Evolutionary conservation across 1,140 invertebrate species (phyloP).

Genomic region (Caenorhabditis briggsae): DNA sequence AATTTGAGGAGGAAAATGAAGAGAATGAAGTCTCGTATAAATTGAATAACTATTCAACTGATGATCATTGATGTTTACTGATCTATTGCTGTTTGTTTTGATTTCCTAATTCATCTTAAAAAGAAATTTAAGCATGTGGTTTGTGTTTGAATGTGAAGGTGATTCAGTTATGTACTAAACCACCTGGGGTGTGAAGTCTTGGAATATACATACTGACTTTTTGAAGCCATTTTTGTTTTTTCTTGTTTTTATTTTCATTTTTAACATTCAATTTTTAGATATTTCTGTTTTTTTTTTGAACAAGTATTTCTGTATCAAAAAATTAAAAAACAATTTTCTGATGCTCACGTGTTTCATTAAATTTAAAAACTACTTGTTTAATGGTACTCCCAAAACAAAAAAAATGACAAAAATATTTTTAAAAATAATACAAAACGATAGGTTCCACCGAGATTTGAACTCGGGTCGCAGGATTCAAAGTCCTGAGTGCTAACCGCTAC

Average conservation of each 20-base stretch:
- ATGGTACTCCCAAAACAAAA: no score
- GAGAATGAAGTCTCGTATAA: conserved; percentile 21
- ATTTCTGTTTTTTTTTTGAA: no score
- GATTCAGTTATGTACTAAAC: conserved; percentile 13
- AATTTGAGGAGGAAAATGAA: conserved; percentile 1
- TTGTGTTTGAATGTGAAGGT: background rate
- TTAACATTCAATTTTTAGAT: no score
- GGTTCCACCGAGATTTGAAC: conserved; percentile 73
- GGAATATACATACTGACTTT: background rate
- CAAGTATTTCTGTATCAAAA: no score
- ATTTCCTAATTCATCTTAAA: background rate
- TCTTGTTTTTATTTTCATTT: background rate
- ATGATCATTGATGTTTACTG: conserved; percentile 23
- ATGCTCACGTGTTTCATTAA: no score
- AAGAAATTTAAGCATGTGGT: conserved; percentile 3
- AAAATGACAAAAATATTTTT: background rate
- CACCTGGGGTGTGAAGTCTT: conserved; percentile 29
- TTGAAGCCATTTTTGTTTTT: conserved; percentile 15
- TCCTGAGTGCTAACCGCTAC: conserved; percentile 77
- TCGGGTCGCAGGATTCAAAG: conserved; percentile 77
- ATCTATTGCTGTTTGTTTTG: background rate
- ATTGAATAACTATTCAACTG: conserved; percentile 24
- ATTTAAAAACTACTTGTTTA: no score
- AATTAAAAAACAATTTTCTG: no score
- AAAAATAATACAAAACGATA: conserved; percentile 32